Base-by-base conservation (phyloP, 2,113 vertebrate species). In the Herpetotheres cachinnans region DNA sequence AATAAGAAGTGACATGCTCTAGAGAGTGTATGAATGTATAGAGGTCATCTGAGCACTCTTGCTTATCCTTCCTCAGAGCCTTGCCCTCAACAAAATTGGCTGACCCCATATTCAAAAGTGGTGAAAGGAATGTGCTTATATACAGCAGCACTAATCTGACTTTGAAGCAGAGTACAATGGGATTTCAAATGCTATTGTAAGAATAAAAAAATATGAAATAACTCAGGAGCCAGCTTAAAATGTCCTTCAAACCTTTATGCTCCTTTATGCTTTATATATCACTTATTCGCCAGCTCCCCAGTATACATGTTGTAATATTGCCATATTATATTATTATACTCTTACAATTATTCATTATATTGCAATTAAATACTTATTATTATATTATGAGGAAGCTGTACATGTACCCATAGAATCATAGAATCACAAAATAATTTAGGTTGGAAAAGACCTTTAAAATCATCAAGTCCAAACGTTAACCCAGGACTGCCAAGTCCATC, bases 101-200 rank as follows among this genome's bases (percentile, higher is more conserved):
- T 96, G 52, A 93, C 47, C 52, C 26, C 21, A n/a, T 78, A 88
- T 95, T 80, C 50, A 84, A 55, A 91, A 93, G 66, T 34, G 12
- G 72, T 83, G 40, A 96, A 94, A 97, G 34, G 52, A 96, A 90
- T 62, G 44, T 66, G 46, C 52, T 94, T 65, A 65, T 13, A 62
- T 29, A 82, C n/a, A 65, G 66, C 36, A 91, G 74, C 34, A 56
- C 36, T 80, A 73, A 69, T 76, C 54, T 66, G 46, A 82, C 82
- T 94, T 90, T 85, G 90, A 96, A 66, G 58, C 10, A 63, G 32
- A 80, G n/a, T 63, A 96, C 62, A 80, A 50, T 54, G 38, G 66
- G 32, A 70, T 91, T 94, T 82, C 44, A 91, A 93, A 95, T 62
- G 40, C 30, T 85, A 77, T 40, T 91, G 49, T 54, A 82, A 52